Base-by-base conservation (phyloP, 1,140 invertebrate species). In the Scaptomyza graminum region DNA sequence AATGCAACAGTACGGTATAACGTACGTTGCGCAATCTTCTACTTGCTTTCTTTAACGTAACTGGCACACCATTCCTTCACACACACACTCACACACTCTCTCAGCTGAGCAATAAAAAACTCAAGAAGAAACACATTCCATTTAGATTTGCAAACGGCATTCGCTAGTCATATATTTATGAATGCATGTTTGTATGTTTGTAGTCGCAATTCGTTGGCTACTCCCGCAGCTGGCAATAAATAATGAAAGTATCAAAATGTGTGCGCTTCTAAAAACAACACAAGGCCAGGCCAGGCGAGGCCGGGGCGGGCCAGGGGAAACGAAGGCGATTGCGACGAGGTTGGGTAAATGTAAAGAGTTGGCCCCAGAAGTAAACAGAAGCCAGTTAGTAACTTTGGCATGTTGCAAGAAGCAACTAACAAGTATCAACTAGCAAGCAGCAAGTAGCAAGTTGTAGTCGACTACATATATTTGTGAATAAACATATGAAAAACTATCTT, bases 401-500 rank as follows among this genome's bases (percentile, higher is more conserved):
- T 16, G 50, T 43, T 18, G 28, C 50, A 81, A 75, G 68, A 76
- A 66, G 37, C 37, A 34, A 52, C 54, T 34, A 52, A 61, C 54
- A 22, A 22, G 18, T 22, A 22, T 2, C 18, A 22, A 31, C n/a
- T 76, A 66, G 37, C 37, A 34, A 52, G 60, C 28, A 52, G 68
- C 54, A 22, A 22, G 18, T 22, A 22, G 18, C 18, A 22, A 31
- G 28, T 31, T 7, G 28, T 73, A 57, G 31, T 57, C 55, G 34
- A 46, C 28, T 57, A 37, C 74, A 65, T 34, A 50, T 55, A 51
- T 56, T 65, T 62, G 43, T 76, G 73, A 74, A 74, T 74, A 80
- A 85, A 76, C 82, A 87, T 87, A 85, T 83, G 79, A 88, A 79
- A 88, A 88, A 79, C 83, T 88, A 83, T 85, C 83, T 76, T 74